Base-by-base conservation (phyloP, 2,888 invertebrate genomes). In the Amaurobius ferox region DNA sequence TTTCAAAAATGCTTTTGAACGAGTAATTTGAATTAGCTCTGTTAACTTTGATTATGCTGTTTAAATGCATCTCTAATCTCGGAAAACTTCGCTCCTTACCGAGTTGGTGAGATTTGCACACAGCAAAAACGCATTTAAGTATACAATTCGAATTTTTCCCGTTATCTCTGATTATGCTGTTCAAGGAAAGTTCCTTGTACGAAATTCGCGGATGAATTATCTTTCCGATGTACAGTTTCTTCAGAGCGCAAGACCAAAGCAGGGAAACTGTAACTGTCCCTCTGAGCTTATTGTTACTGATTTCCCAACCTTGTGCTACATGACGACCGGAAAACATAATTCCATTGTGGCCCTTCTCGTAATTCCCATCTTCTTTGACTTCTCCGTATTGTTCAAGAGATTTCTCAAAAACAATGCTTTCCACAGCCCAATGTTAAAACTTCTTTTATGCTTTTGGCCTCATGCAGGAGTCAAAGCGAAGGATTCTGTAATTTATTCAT, bases 271-370 rank as follows among this genome's bases (percentile, higher is more conserved):
- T 11, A 55, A 5, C 16, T 55, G 55, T 55, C 55, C 40, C 40
- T n/a, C 67, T 68, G 40, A 68, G 68, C 68, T 29, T 76, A 83
- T 83, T 83, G 81, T 83, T 64, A 66, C 62, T 70, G 76, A 76
- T 83, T 83, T 83, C 71, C 40, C 76, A 83, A 83, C 81, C 81
- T 83, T 83, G 81, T 83, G 76, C 81, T 76, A 83, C 55, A 83
- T 83, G 76, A 83, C 76, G 76, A 76, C 81, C 81, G 81, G 81
- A 83, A 83, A 83, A 62, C 64, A 71, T 76, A 83, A 83, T 83
- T 83, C 81, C 76, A 76, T 83, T 83, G 76, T 76, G 40, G 76
- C 28, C 29, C 35, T 71, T 74, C 81, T 76, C 76, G 76, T 83
- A 76, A 83, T 76, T 83, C 76, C 26, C 55, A 73, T 74, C 55